Evolutionary conservation across 2,888 invertebrate genomes (phyloP).

Genomic region (Eilema griseolum): DNA sequence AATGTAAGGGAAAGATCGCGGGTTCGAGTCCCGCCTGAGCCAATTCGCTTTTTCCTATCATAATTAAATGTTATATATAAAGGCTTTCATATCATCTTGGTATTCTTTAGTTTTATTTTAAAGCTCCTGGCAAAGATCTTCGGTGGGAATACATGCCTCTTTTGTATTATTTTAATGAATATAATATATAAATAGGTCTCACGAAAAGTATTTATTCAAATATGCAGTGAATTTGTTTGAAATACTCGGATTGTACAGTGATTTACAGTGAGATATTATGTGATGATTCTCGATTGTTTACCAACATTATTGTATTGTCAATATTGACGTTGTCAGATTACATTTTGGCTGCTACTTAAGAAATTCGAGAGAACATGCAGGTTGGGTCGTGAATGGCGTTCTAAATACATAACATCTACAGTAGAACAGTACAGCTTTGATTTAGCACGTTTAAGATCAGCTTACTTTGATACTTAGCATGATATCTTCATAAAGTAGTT

Average conservation of each 20-base stretch:
- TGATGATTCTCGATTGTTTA: slow-evolving; percentile 50
- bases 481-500: not conserved
- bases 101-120: slow-evolving; percentile 45
- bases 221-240: slow-evolving; percentile 34
- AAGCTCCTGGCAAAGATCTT: slow-evolving; percentile 56
- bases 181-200: not conserved
- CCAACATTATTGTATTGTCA: slow-evolving; percentile 17
- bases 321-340: not conserved
- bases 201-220: slow-evolving; percentile 13
- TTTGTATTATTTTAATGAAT: slow-evolving; percentile 25
- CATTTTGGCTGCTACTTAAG: not conserved
- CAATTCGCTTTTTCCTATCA: too few species aligned
- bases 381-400: not conserved
- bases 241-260: slow-evolving; percentile 32
- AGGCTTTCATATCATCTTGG: slow-evolving; percentile 31
- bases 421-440: not conserved
- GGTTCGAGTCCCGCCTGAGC: too few species aligned
- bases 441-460: not conserved
- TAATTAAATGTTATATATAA: slow-evolving; percentile 9
- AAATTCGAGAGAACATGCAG: not conserved
- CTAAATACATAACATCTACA: too few species aligned
- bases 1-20: too few species aligned
- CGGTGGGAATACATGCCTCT: slow-evolving; percentile 62
- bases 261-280: slow-evolving; percentile 30
- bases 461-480: not conserved